phyloP scores from a whole-genome alignment of 2,888 invertebrate species.

The Epiblema foenella region DNA sequence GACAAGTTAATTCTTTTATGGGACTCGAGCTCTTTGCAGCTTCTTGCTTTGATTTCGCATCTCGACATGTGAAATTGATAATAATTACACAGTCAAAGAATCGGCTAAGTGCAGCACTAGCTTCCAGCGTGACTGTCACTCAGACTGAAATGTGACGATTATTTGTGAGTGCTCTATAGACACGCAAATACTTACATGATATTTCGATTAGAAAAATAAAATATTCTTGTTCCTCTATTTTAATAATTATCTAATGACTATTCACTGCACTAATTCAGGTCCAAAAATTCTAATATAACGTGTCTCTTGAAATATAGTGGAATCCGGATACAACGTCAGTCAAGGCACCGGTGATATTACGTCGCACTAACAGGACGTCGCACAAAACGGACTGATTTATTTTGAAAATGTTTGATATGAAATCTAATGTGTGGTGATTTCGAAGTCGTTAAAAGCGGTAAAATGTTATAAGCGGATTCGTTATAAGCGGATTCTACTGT shows the following conservation, averaged over 20 bases:
- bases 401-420: too few relatives aligned
- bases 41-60: conserved; percentile 40
- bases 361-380: too few relatives aligned
- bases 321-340: too few relatives aligned
- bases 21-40: neutral
- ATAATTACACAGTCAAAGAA: conserved; percentile 37
- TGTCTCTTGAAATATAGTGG: too few relatives aligned
- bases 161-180: conserved; percentile 1
- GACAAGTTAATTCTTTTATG: conserved; percentile 40
- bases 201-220: too few relatives aligned
- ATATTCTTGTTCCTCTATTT: neutral
- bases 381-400: too few relatives aligned
- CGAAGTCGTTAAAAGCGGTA: too few relatives aligned
- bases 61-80: conserved; percentile 39
- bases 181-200: too few relatives aligned
- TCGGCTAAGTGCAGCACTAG: neutral
- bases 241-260: neutral
- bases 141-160: conserved; percentile 16
- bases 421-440: too few relatives aligned
- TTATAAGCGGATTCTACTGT: too few relatives aligned
- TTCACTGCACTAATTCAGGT: neutral
- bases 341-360: too few relatives aligned
- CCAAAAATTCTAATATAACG: neutral
- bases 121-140: conserved; percentile 18
- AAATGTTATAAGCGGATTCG: too few relatives aligned